Base-by-base conservation (phyloP, 2,113 vertebrate genomes). In the Osmerus mordax region DNA sequence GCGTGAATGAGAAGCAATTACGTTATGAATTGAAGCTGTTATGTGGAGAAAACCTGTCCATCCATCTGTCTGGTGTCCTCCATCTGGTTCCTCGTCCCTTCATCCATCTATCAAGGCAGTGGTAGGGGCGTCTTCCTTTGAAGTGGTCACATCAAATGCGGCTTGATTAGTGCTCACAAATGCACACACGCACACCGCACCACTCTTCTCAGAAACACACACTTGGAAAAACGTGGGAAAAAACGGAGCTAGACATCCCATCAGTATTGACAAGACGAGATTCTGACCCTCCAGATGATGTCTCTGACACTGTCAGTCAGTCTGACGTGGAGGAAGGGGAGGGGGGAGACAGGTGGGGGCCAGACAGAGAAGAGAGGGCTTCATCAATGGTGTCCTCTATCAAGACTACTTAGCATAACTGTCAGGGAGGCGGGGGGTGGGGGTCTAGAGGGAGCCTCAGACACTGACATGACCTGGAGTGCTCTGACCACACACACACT, bases 1-100 rank as follows among this genome's bases (percentile, higher is more conserved):
- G 75, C 79, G 73, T 63, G 59, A 58, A 82, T 73, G 63, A 71
- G 1, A 85, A 68, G 71, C 77, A 79, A 81, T 87, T 73, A 82
- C 69, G 56, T 18, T 73, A 25, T 3, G 58, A 84, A 79, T 81
- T 65, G 63, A 74, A 65, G 0, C 7, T 12, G 78, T 79, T 80
- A 84, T 83, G 81, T 81, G 70, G 76, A 83, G 83, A 83, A 58
- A 69, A 69, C 75, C 61, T 68, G 76, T 70, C 67, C 71, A 79
- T 56, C 58, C 65, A 78, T 64, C 18, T 64, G 61, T 63, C 25
- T 9, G 36, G 36, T 9, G 36, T 41, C 36, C 36, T 41, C 36
- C 36, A 41, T 9, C 13, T 55, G 15, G 6, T 56, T 56, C 16
- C 13, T 76, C 56, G 69, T 11, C 3, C 66, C 32, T 71, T 83